phyloP scores from a whole-genome alignment of 2,113 vertebrate species.

The Myxocyprinus asiaticus region DNA sequence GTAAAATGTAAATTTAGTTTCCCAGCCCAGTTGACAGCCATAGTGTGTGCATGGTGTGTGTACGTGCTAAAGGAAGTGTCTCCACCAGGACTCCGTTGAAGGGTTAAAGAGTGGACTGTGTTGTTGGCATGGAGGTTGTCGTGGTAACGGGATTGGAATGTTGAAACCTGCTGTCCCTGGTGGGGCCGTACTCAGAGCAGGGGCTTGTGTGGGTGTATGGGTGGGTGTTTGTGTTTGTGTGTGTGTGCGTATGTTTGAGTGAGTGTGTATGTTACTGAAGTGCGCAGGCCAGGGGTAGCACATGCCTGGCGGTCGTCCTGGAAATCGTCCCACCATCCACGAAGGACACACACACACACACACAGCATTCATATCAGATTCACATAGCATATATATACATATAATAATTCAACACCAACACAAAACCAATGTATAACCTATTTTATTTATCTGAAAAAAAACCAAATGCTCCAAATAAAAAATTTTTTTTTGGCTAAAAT shows the following conservation, averaged over 20 bases:
- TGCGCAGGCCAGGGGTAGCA: conserved; percentile 52
- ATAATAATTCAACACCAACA: too few species aligned
- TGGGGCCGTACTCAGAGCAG: conserved; percentile 65
- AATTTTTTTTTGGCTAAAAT: too few species aligned
- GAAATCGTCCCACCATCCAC: conserved; percentile 49
- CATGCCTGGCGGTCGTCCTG: conserved; percentile 52
- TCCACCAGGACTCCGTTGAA: conserved; percentile 72
- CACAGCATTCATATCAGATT: too few species aligned
- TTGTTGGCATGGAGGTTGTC: conserved; percentile 80
- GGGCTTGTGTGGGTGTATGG: conserved; percentile 52
- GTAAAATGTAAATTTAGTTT: too few species aligned
- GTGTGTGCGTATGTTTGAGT: too few species aligned
- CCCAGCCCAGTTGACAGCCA: too few species aligned
- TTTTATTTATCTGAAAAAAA: too few species aligned
- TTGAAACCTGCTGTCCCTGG: conserved; percentile 77
- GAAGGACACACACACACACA: background rate
- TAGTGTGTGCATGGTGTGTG: conserved; percentile 73
- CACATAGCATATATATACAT: too few species aligned
- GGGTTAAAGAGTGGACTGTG: conserved; percentile 77
- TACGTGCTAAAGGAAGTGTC: conserved; percentile 78
- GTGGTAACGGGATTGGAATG: conserved; percentile 80
- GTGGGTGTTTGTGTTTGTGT: too few species aligned
- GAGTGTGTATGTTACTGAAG: conserved; percentile 54
- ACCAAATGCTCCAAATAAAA: too few species aligned
- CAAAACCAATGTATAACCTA: too few species aligned